phyloP scores from a whole-genome alignment of 1,140 invertebrate species.

The Heliconius hewitsoni region DNA sequence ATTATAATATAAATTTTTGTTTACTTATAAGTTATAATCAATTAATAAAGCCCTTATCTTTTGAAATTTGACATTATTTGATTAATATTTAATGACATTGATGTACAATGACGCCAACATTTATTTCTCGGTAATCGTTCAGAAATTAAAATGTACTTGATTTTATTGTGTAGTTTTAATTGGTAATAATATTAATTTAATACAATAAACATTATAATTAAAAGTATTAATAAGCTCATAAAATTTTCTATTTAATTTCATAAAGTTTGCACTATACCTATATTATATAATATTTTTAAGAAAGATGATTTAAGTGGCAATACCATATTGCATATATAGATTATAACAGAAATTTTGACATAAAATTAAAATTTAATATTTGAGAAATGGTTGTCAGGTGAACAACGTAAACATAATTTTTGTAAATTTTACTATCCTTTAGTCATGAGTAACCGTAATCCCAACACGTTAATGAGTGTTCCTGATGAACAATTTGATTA shows the following conservation, averaged over 20 bases:
- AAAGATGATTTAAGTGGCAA: not conserved
- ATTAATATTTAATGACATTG: not conserved
- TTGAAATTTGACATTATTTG: not conserved
- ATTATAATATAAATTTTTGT: not conserved
- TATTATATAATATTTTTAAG: too few relatives aligned
- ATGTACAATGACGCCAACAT: not conserved
- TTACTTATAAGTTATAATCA: not conserved
- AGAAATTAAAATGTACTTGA: not conserved
- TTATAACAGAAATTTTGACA: not conserved
- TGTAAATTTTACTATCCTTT: constrained; percentile 44
- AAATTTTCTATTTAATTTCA: too few relatives aligned
- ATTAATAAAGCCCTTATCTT: not conserved
- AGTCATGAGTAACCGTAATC: constrained; percentile 79
- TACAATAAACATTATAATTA: too few relatives aligned
- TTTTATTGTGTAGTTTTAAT: too few relatives aligned
- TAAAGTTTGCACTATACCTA: too few relatives aligned
- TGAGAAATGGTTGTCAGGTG: constrained; percentile 53
- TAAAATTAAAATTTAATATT: constrained; percentile 2
- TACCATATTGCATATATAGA: not conserved
- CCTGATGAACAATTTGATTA: constrained; percentile 89
- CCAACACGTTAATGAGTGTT: constrained; percentile 82
- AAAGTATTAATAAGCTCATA: too few relatives aligned
- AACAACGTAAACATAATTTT: constrained; percentile 65
- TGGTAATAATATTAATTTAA: too few relatives aligned
- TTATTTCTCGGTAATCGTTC: not conserved